Base-by-base conservation (phyloP, 2,888 invertebrate species). In the Lypha dubia region DNA sequence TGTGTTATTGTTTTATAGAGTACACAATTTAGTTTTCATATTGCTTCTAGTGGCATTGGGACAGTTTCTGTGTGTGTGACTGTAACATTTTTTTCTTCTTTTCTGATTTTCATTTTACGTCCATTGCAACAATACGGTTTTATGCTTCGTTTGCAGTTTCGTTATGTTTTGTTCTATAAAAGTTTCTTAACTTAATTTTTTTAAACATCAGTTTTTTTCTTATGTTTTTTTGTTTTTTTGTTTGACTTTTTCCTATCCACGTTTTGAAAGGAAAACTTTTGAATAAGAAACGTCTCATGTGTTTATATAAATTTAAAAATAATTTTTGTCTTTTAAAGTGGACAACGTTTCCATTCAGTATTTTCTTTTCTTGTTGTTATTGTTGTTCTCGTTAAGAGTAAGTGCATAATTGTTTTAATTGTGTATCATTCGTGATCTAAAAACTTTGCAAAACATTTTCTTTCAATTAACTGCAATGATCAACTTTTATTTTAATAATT, bases 131-230 rank as follows among this genome's bases (percentile, higher is more conserved):
- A 77, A 83, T 83, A 83, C 53, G 73, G 77, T 83, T 79, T 83
- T 79, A 68, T 83, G 79, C 77, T 83, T 73, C 83, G 83, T 83
- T 83, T 83, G 73, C 83, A 79, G 77, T 83, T 83, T 83, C 46
- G 38, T 68, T 68, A 51, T 67, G 63, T 65, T 76, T 56, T 80
- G 60, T 68, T 75, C 56, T 67, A 46, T 46, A 46, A 73, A 83
- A 77, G 77, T 79, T 83, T 67, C 41, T 77, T 74, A 73, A 83
- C 73, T 71, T 75, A 63, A 81, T 81, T 75, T 68, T n/a, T 70
- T 73, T 58, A 67, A 56, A 46, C 53, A 46, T 51, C 38, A 38
- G 8, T 35, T 9, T 35, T 35, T 35, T 35, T 35, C 9, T 1
- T 32, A 6, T 32, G 32, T 7, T 32, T 32, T 35, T 79, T 53